Conservation (phyloP, 2,888 invertebrate species). For the Hydrotaea diabolus region DNA sequence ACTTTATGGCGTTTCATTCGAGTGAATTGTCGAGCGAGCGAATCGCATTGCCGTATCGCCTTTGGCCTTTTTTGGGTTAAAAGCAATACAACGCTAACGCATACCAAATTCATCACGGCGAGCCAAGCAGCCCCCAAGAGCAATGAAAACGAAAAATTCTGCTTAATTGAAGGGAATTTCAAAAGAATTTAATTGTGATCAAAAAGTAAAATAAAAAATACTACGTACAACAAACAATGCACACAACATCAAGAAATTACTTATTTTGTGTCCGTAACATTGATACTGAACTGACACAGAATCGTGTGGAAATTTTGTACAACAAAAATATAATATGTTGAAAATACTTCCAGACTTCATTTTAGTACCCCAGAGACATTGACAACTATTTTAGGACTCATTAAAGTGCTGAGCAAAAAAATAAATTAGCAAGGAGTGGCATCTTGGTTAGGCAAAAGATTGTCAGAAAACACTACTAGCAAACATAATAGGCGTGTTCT, state of each 20-base stretch:
- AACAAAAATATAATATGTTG: not conserved
- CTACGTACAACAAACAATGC: too few relatives aligned
- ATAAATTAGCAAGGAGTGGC: not conserved
- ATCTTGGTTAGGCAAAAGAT: not conserved
- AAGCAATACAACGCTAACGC: constrained; percentile 20
- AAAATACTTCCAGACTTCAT: not conserved
- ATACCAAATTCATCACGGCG: constrained; percentile 12
- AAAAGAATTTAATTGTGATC: constrained; percentile 37
- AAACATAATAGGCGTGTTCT: too few relatives aligned
- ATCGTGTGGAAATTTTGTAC: not conserved
- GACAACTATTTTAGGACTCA: not conserved
- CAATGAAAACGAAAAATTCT: not conserved
- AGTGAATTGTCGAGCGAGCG: not conserved
- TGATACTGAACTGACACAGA: not conserved
- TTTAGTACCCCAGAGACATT: not conserved
- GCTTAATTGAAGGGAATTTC: constrained; percentile 40
- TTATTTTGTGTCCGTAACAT: constrained; percentile 11
- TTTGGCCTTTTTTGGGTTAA: constrained; percentile 52
- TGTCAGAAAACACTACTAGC: too few relatives aligned
- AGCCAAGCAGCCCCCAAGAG: not conserved
- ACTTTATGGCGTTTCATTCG: constrained; percentile 31
- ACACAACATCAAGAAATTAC: constrained; percentile 23
- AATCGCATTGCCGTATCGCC: constrained; percentile 18
- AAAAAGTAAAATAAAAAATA: constrained; percentile 6
- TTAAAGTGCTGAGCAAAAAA: not conserved